These are phyloP conservation scores for Hydroisotoma schaefferi DNA, from an alignment of 2,888 invertebrate genomes.

Conservation along the genomic window DNA sequence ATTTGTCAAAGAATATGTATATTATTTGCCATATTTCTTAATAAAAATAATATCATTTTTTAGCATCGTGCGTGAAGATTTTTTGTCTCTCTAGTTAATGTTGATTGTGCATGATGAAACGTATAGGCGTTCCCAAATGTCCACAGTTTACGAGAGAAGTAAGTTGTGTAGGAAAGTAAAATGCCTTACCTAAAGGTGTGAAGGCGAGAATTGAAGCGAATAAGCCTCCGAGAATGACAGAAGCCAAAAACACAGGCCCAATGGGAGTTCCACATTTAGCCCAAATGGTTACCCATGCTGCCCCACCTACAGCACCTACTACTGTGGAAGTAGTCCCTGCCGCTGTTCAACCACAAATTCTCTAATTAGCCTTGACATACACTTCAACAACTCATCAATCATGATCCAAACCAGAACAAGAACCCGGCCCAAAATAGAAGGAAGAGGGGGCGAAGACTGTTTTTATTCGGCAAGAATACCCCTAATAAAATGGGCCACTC, in stretches of 20 bases:
- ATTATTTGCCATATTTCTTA: too few species aligned
- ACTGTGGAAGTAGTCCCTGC: slow-evolving; percentile 56
- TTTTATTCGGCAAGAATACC: not conserved
- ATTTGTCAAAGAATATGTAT: too few species aligned
- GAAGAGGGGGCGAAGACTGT: not conserved
- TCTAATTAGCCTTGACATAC: slow-evolving; percentile 43
- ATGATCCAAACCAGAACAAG: slow-evolving; percentile 15
- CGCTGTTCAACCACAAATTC: slow-evolving; percentile 54
- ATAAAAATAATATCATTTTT: too few species aligned
- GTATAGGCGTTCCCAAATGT: too few species aligned
- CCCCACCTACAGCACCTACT: slow-evolving; percentile 61
- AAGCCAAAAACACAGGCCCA: slow-evolving; percentile 59
- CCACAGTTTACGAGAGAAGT: too few species aligned
- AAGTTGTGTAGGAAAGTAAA: too few species aligned
- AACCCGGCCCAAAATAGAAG: not conserved
- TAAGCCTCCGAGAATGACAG: slow-evolving; percentile 62
- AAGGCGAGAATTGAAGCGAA: slow-evolving; percentile 61
- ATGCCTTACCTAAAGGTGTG: slow-evolving; percentile 60
- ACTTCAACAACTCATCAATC: slow-evolving; percentile 39
- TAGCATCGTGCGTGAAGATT: too few species aligned
- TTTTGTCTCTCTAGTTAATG: too few species aligned
- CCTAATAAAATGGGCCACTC: not conserved
- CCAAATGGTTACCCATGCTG: slow-evolving; percentile 63
- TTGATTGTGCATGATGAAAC: too few species aligned
- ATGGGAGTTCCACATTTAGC: slow-evolving; percentile 62